phyloP scores from a whole-genome alignment of 1,140 invertebrate species.

The Drosophila pachea region DNA sequence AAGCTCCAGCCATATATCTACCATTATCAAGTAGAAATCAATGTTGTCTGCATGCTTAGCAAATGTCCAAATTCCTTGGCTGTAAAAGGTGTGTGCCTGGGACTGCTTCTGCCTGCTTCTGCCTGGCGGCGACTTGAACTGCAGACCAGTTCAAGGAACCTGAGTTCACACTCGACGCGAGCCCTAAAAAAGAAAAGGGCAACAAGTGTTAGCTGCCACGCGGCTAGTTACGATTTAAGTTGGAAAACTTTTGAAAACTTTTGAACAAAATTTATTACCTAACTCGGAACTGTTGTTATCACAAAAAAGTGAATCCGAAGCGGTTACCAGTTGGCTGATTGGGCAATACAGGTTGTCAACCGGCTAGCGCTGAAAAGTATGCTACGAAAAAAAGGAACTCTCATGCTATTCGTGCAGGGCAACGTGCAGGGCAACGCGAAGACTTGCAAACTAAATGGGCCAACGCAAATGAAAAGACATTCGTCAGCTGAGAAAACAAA shows the following conservation, averaged over 20 bases:
- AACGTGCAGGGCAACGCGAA: slow-evolving; percentile 23
- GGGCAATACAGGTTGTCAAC: no score
- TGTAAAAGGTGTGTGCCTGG: slow-evolving; percentile 22
- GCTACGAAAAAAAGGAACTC: slow-evolving; percentile 3
- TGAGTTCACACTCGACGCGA: slow-evolving; percentile 44
- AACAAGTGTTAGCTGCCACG: no score
- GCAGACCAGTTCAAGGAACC: slow-evolving; percentile 54
- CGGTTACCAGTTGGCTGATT: no score
- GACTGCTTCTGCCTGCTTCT: slow-evolving; percentile 36
- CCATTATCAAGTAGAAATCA: slow-evolving; percentile 29
- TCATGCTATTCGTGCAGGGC: slow-evolving; percentile 30
- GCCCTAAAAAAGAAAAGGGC: neutral
- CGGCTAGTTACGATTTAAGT: neutral
- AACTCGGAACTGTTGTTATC: no score
- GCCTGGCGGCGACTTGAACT: slow-evolving; percentile 10
- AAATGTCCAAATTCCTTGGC: slow-evolving; percentile 34
- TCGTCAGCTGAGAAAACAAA: slow-evolving; percentile 47
- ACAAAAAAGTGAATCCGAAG: no score
- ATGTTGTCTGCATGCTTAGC: slow-evolving; percentile 34
- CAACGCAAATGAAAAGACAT: slow-evolving; percentile 54
- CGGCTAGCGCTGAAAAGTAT: slow-evolving; percentile 39
- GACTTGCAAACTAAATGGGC: slow-evolving; percentile 34
- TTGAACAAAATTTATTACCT: no score
- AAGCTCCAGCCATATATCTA: slow-evolving; percentile 30
- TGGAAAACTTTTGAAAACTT: no score